phyloP scores from a whole-genome alignment of 1,140 invertebrate genomes.

The Heliconius hermathena region DNA sequence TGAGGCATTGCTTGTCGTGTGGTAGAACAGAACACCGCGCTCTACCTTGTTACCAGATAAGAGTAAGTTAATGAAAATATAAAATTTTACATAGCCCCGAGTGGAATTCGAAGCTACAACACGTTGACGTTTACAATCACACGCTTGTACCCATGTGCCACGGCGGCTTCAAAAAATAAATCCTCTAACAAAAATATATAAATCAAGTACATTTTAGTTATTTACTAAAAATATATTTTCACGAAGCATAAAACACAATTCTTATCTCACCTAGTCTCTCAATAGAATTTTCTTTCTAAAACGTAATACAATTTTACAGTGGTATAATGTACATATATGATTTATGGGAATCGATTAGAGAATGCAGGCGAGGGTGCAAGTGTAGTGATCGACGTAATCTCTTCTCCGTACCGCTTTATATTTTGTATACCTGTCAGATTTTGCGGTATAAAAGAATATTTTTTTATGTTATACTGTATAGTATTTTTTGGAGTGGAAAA shows the following conservation, averaged over 20 bases:
- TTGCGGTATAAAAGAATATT: not conserved
- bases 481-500: not conserved
- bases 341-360: constrained; percentile 9
- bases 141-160: not conserved
- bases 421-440: constrained; percentile 8
- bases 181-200: not conserved
- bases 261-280: constrained; percentile 7
- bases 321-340: constrained; percentile 2
- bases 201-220: not conserved
- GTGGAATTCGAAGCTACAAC: not conserved
- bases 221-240: constrained; percentile 7
- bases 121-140: not conserved
- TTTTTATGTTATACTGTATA: not conserved
- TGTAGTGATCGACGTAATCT: constrained; percentile 14
- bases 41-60: not conserved
- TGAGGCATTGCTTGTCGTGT: not conserved
- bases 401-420: not conserved
- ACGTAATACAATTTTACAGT: constrained; percentile 6
- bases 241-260: not conserved
- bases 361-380: constrained; percentile 12
- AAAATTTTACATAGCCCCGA: not conserved
- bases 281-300: constrained; percentile 14
- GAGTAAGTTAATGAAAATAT: not conserved
- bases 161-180: too few species aligned
- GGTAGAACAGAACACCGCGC: not conserved